Percentiles rank a stretch among this genome's conserved stretches.
Conservation (phyloP, 2,888 invertebrate genomes). For the Dasysyrphus albostriatus region DNA sequence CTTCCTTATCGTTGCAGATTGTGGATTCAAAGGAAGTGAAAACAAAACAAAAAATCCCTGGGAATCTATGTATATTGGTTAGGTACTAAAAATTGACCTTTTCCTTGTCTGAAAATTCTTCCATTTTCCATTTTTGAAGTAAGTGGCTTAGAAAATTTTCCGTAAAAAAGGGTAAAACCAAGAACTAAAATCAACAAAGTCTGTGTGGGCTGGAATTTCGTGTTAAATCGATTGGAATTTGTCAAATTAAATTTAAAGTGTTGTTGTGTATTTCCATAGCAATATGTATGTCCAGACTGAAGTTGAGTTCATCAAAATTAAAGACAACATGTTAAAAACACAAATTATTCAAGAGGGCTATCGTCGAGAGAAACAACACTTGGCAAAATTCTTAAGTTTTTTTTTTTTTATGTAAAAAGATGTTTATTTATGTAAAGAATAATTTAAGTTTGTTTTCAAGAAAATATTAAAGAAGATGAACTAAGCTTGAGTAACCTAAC, state of each 20-base stretch:
- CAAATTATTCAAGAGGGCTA: not conserved
- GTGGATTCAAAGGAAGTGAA: conserved; percentile 11
- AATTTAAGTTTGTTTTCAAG: not conserved
- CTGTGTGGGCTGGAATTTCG: conserved; percentile 2
- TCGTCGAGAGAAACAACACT: not conserved
- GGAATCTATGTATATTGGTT: not conserved
- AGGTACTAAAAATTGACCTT: conserved; percentile 20
- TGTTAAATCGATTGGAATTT: conserved; percentile 32
- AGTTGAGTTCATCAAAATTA: not conserved
- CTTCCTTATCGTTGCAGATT: not conserved
- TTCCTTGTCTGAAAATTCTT: not conserved
- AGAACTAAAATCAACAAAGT: conserved; percentile 4
- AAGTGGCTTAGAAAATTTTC: conserved; percentile 18
- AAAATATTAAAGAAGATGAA: not conserved
- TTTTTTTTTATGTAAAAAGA: not conserved
- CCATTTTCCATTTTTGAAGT: not conserved
- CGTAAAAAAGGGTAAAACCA: not conserved
- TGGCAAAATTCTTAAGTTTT: not conserved
- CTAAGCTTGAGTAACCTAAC: not conserved
- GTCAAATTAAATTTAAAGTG: conserved; percentile 9
- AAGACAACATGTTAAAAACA: not conserved
- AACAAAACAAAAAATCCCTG: not conserved
- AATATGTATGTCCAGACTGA: not conserved
- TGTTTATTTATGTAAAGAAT: not conserved
- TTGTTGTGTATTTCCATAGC: not conserved